Conservation (phyloP, 2,797 vertebrate genomes). For the Falco peregrinus region DNA sequence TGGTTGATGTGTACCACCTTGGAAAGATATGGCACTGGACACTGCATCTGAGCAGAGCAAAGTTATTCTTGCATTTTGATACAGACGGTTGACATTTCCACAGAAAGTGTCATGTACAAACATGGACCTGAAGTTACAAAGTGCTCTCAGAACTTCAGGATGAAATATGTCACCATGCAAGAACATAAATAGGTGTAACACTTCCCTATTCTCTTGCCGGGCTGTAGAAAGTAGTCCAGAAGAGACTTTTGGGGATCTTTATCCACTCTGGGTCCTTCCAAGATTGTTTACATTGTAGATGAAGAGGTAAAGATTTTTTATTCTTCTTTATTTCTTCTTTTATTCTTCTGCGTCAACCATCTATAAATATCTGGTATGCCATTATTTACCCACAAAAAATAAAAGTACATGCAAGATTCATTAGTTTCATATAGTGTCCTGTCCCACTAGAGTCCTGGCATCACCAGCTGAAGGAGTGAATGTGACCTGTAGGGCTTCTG, state of each 20-base stretch:
- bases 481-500: background rate
- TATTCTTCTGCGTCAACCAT: background rate
- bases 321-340: no score
- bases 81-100: background rate
- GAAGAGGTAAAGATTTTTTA: background rate
- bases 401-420: background rate
- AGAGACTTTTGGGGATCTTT: background rate
- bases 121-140: background rate
- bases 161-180: background rate
- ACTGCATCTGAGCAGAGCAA: background rate
- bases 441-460: background rate
- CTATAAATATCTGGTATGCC: rapidly evolving
- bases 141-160: background rate
- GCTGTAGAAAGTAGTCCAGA: background rate
- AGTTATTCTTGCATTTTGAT: background rate
- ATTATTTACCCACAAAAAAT: background rate
- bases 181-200: background rate
- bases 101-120: background rate
- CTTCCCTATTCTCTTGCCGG: background rate
- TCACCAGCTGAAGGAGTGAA: background rate
- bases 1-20: background rate
- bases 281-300: background rate
- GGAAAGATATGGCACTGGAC: background rate
- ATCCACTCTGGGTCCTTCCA: background rate
- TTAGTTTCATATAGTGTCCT: background rate